These are phyloP conservation scores for Aspidiotus rigidus DNA, from an alignment of 2,888 invertebrate genomes.

Conservation along the genomic window DNA sequence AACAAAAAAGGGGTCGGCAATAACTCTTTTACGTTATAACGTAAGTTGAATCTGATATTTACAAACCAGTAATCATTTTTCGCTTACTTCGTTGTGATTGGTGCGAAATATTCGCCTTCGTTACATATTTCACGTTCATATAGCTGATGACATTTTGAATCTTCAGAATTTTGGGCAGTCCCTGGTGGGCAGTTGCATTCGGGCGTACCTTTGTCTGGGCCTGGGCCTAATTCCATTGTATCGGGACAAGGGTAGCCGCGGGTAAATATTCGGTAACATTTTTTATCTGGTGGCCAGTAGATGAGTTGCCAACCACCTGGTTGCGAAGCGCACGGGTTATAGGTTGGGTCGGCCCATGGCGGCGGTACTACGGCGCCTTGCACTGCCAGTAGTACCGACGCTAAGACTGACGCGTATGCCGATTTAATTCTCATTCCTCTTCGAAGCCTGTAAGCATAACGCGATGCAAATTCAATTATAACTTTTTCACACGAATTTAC, in stretches of 20 bases:
- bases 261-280: slow-evolving; percentile 80
- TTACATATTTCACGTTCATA: slow-evolving; percentile 67
- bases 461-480: too few species aligned
- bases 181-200: slow-evolving; percentile 77
- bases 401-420: slow-evolving; percentile 21
- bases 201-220: slow-evolving; percentile 52
- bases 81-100: slow-evolving; percentile 44
- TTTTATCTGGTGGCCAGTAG: slow-evolving; percentile 72
- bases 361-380: slow-evolving; percentile 61
- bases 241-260: slow-evolving; percentile 69
- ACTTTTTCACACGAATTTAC: too few species aligned
- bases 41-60: too few species aligned
- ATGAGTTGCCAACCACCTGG: slow-evolving; percentile 77
- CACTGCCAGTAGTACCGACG: slow-evolving; percentile 18
- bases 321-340: slow-evolving; percentile 71
- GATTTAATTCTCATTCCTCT: slow-evolving; percentile 6
- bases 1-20: too few species aligned
- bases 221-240: slow-evolving; percentile 71
- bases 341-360: slow-evolving; percentile 72
- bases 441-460: too few species aligned
- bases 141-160: slow-evolving; percentile 62
- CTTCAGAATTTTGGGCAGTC: slow-evolving; percentile 59
- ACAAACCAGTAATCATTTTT: too few species aligned
- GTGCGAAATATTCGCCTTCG: slow-evolving; percentile 64
- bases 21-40: too few species aligned